Evolutionary conservation across 1,140 invertebrate genomes (phyloP).

Genomic region (Drosophila biarmipes): DNA sequence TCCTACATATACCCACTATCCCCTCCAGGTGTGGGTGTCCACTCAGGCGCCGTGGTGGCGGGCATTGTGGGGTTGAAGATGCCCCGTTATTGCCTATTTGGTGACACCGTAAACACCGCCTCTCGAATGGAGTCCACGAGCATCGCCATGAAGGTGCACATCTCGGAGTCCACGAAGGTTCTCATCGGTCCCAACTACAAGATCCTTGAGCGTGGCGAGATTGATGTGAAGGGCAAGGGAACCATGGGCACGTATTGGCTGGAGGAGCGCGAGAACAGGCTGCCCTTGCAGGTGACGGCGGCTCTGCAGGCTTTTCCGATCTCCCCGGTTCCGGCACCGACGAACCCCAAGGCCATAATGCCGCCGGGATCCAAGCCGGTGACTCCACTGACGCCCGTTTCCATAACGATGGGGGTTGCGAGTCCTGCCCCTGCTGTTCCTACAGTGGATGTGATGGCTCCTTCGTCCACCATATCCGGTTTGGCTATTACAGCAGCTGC

Average conservation of each 20-base stretch:
- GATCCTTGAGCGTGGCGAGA: slow-evolving; percentile 92
- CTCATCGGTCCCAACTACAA: slow-evolving; percentile 91
- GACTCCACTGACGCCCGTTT: slow-evolving; percentile 12
- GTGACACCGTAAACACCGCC: slow-evolving; percentile 96
- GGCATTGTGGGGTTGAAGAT: slow-evolving; percentile 98
- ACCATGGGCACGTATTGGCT: slow-evolving; percentile 98
- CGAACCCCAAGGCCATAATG: slow-evolving; percentile 41
- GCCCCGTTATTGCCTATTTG: slow-evolving; percentile 93
- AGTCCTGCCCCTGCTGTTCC: slow-evolving; percentile 6
- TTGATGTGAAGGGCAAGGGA: slow-evolving; percentile 94
- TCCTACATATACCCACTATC: background rate
- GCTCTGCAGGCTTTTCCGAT: slow-evolving; percentile 63
- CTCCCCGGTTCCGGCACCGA: slow-evolving; percentile 54
- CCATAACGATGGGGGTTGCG: slow-evolving; percentile 11
- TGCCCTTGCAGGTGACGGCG: slow-evolving; percentile 84
- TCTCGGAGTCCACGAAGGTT: slow-evolving; percentile 94
- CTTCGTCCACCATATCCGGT: slow-evolving; percentile 33
- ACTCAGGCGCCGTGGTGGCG: slow-evolving; percentile 95
- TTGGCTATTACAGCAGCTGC: slow-evolving; percentile 57
- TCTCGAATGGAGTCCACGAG: slow-evolving; percentile 96
- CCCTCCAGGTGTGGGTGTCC: slow-evolving; percentile 89
- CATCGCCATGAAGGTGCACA: slow-evolving; percentile 96
- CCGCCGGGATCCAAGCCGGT: slow-evolving; percentile 23
- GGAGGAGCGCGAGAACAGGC: slow-evolving; percentile 88
- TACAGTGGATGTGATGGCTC: slow-evolving; percentile 14